Base-by-base conservation (phyloP, 1,140 invertebrate species). In the Capitella teleta region DNA sequence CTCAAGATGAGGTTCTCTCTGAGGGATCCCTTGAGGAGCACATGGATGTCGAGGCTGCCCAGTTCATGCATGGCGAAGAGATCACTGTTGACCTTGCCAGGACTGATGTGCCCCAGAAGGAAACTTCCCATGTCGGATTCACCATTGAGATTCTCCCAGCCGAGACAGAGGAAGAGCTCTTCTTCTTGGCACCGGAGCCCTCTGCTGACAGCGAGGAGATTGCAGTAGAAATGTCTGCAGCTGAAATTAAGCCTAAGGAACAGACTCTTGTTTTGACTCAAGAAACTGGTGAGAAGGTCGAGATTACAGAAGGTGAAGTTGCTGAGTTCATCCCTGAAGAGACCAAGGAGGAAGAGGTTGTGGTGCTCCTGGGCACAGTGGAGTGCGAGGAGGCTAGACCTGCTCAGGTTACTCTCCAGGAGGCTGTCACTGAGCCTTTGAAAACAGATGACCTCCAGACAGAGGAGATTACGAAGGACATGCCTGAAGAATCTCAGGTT, bases 131-230 rank as follows among this genome's bases (percentile, higher is more conserved):
- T 18, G 52, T 53, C 12, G 38, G 30, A 14, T 28, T 47, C 18
- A 36, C 28, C n/a, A 38, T 32, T 24, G 54, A 58, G 36, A 47
- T 49, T 32, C 49, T 30, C 25, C 49, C 52, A 21, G 46, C n/a
- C 23, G 52, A 53, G 28, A 40, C 42, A 43, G 52, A 53, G 21
- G 52, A 53, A 24, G 52, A 53, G 28, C 48, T 53, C 24, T 53
- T 53, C 30, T 41, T 28, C 24, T 46, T 49, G 14, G 46, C 47
- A 25, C 49, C 52, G 12, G 52, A 53, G 19, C 46, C 52, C 16
- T 18, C n/a, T 34, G 14, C 46, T 21, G 23, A 24, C 14, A 28
- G 46, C 16, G n/a, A 30, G 36, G 34, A 47, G 6, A 36, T 49
- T 16, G 24, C 19, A 8, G 36, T 25, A n/a, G 46, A 53, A 16